Evolutionary conservation across 2,888 invertebrate species (phyloP), one percentile per base, ranked within the genome.

Genomic region (Esperia sulphurella): DNA sequence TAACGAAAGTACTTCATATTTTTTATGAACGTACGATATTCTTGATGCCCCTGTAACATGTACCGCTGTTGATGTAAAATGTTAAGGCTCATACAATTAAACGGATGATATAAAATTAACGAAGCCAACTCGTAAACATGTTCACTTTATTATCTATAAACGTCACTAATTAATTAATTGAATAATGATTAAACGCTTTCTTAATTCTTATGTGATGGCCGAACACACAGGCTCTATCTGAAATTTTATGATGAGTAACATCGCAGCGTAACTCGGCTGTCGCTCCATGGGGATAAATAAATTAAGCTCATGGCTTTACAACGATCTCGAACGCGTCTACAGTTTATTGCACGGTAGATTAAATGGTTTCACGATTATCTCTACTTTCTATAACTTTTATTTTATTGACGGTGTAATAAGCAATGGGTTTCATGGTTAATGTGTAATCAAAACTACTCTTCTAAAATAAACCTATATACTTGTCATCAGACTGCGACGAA

Each of bases 81-180:
- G 71, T 72, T 59, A 72, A 66, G 75, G 71, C 76, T 72, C 70
- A 58, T 71, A 79, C 79, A 82, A 83, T 87, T 83, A 80, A 76
- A 78, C 68, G 79, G 85, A 83, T 84, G 81, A 79, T 78, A 81
- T 83, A 81, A 85, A 84, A 82, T 81, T 85, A 84, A 83, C 82
- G 78, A 79, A 83, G 71, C 70, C 66, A 65, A 72, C 78, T 81
- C 87, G 75, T 88, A 87, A 87, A 88, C 79, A 83, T 71, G 70
- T 71, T 79, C 70, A 68, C 68, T 87, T 86, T 85, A 89, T 73
- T 81, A 85, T 83, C 87, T 79, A 86, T 89, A 85, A 89, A 88
- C 75, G 86, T 82, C 85, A 81, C 72, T 80, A 76, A 84, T 85
- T 86, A 88, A 89, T 88, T 87, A 89, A 88, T 88, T 85, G 83